Conservation (phyloP, 2,113 vertebrate genomes). For the Eonycteris spelaea region DNA sequence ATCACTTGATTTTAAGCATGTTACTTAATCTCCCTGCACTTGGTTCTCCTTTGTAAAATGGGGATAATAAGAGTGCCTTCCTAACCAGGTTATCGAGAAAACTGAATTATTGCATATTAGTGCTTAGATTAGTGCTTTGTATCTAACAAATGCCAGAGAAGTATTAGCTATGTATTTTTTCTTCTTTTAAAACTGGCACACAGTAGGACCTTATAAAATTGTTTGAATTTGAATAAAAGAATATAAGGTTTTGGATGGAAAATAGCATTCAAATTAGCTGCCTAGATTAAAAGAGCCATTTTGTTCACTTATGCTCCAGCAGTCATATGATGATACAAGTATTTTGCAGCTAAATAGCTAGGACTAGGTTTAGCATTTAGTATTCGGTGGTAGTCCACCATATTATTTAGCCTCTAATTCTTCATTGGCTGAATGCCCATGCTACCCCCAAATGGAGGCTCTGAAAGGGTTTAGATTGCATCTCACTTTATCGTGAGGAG, state of each 20-base stretch:
- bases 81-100: not conserved
- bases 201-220: not conserved
- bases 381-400: not conserved
- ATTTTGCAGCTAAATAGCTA: not conserved
- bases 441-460: not conserved
- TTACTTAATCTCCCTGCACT: not conserved
- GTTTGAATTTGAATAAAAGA: constrained; percentile 27
- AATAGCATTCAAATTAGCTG: constrained; percentile 12
- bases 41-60: not conserved
- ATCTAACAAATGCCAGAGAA: not conserved
- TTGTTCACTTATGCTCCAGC: not conserved
- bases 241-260: not conserved
- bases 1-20: not conserved
- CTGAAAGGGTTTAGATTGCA: not conserved
- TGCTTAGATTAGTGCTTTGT: not conserved
- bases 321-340: not conserved
- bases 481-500: not conserved
- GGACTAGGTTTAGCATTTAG: constrained; percentile 12
- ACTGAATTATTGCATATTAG: not conserved
- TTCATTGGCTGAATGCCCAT: not conserved
- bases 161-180: not conserved
- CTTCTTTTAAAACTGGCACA: not conserved
- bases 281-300: not conserved
- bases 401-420: not conserved
- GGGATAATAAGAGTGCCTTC: not conserved